phyloP scores from a whole-genome alignment of 2,113 vertebrate genomes.

The Callithrix jacchus region DNA sequence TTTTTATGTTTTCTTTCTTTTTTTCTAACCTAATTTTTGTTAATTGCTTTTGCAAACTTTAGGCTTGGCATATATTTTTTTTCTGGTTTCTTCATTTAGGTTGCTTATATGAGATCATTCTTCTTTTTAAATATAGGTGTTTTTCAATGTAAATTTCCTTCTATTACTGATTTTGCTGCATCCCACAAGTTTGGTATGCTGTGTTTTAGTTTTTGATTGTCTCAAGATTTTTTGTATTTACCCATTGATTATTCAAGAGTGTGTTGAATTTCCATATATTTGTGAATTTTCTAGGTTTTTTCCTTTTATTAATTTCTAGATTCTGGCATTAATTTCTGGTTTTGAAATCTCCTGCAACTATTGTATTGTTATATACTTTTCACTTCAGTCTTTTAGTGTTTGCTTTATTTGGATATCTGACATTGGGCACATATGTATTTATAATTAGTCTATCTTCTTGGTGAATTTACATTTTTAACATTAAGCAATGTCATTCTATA shows the following conservation, averaged over 20 bases:
- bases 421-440: neutral
- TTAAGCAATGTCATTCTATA: neutral
- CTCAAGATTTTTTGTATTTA: neutral
- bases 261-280: neutral
- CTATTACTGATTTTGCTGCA: neutral
- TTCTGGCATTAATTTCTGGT: neutral
- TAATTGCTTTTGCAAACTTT: neutral
- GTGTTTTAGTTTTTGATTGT: neutral
- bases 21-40: neutral
- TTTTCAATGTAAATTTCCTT: neutral
- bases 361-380: neutral
- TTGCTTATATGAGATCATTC: neutral
- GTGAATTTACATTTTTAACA: neutral
- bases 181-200: neutral
- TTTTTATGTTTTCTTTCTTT: neutral
- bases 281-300: neutral
- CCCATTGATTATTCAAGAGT: neutral
- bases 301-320: neutral
- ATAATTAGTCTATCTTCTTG: neutral
- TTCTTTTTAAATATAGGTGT: neutral
- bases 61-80: neutral
- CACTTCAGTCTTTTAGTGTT: neutral
- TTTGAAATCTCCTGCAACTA: neutral
- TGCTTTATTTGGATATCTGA: neutral
- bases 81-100: neutral